phyloP scores from a whole-genome alignment of 2,113 vertebrate genomes.

The Tetraodon nigroviridis region DNA sequence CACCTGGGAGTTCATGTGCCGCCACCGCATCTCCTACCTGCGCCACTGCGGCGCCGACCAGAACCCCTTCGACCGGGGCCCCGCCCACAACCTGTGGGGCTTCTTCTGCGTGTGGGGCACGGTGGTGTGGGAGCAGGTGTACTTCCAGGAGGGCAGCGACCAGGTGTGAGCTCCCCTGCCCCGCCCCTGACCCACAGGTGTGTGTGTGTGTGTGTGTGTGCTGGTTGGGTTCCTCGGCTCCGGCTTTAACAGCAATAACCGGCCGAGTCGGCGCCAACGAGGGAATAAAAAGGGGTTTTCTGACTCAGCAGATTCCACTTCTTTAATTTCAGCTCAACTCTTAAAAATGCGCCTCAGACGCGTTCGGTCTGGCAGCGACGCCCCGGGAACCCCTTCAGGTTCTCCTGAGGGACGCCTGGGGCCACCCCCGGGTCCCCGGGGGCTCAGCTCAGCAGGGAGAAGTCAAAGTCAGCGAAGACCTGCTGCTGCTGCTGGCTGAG shows the following conservation, averaged over 20 bases:
- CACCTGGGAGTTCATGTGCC: conserved; percentile 97
- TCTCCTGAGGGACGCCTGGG: neutral
- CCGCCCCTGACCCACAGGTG: too few species aligned
- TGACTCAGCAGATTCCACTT: neutral
- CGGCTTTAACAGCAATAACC: too few species aligned
- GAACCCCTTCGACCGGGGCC: conserved; percentile 90
- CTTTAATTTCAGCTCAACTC: too few species aligned
- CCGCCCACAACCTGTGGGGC: conserved; percentile 85
- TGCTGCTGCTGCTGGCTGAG: conserved; percentile 77
- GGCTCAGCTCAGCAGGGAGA: conserved; percentile 65
- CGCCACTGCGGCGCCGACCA: conserved; percentile 77
- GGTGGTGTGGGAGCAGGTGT: conserved; percentile 86
- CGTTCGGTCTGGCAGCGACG: too few species aligned
- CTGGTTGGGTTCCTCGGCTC: too few species aligned
- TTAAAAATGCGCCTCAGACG: too few species aligned
- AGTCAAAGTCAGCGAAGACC: conserved; percentile 86
- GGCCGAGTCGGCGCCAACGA: too few species aligned
- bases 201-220: too few species aligned
- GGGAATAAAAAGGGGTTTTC: neutral
- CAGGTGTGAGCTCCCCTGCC: too few species aligned
- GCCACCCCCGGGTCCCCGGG: too few species aligned
- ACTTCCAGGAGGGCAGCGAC: conserved; percentile 75
- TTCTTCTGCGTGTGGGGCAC: conserved; percentile 86
- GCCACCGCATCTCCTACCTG: conserved; percentile 92
- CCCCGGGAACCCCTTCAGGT: too few species aligned